phyloP scores from a whole-genome alignment of 23 tunicate species.

The Phallusia fumigata region DNA sequence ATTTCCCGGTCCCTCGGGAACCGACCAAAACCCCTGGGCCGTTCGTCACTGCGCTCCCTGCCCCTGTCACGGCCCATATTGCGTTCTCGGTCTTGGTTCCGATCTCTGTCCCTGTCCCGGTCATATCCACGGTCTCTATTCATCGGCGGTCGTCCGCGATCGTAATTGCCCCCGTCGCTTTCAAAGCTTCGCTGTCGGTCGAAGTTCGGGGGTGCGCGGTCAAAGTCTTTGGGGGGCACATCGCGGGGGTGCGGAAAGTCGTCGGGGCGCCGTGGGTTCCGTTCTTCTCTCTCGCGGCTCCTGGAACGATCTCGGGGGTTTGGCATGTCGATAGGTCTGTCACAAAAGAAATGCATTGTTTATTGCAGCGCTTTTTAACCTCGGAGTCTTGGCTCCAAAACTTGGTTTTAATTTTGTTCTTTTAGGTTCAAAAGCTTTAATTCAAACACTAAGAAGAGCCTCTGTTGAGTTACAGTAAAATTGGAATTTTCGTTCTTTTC shows the following conservation, averaged over 20 bases:
- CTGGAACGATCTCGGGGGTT: neutral
- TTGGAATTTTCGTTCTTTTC: no score
- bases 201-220: slow-evolving; percentile 27
- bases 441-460: no score
- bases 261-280: neutral
- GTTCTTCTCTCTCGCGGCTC: neutral
- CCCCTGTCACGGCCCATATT: neutral
- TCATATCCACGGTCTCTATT: neutral
- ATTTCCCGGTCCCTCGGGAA: slow-evolving; percentile 11
- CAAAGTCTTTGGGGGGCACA: slow-evolving; percentile 7
- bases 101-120: neutral
- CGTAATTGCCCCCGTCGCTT: slow-evolving; percentile 35
- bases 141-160: neutral
- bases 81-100: neutral
- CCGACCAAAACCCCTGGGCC: neutral
- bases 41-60: neutral
- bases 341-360: neutral
- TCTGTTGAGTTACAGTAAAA: no score
- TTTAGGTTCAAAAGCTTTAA: no score
- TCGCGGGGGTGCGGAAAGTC: neutral
- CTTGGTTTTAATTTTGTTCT: no score
- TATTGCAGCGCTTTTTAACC: neutral
- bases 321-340: neutral
- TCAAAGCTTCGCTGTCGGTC: slow-evolving; percentile 51
- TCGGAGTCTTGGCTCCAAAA: no score